Base-by-base conservation (phyloP, 1,140 invertebrate species). In the Lordiphosa collinella region DNA sequence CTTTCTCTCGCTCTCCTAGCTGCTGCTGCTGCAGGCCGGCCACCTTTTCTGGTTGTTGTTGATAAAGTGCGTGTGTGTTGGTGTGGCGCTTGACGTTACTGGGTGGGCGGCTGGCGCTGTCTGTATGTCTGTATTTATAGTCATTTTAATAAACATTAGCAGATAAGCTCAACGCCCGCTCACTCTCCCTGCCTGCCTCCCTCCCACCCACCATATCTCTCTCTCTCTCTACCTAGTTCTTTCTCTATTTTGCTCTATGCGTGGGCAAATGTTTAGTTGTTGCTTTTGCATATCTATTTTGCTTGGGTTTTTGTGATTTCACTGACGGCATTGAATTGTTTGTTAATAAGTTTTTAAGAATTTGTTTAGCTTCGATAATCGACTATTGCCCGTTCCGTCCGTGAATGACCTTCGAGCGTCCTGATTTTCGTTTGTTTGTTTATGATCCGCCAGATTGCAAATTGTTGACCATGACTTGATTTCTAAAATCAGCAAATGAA, bases 141-240 rank as follows among this genome's bases (percentile, higher is more conserved):
- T 70, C 16, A 75, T 68, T 80, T 70, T 82, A 55, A 80, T 82
- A 80, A 80, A 80, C 76, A 82, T 80, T 82, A 52, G 52, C 53
- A 82, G 76, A 80, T 80, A 82, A 80, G 60, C 76, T 55, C 34
- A 60, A 53, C 58, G 67, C 64, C 53, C 70, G 65, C 50, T 59
- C 43, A 49, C 25, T 63, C 43, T 46, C 44, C 35, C 11, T 34
- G 12, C 18, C 35, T 5, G 11, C 11, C 47, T 31, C n/a, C 4
- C 31, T 12, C 31, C 3, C 13, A 29, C 13, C 3, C 35, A 25
- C 4, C 22, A 1, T 7, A 4, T 12, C 12, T 25, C 12, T 40
- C 12, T 35, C 9, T 49, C 7, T 55, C 18, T 34, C 13, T 9
- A 8, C 14, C 3, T 16, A 3, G 14, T 1, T 16, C 14, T 18